Conservation (phyloP, 1,140 invertebrate species). For the Nasonia giraulti region DNA sequence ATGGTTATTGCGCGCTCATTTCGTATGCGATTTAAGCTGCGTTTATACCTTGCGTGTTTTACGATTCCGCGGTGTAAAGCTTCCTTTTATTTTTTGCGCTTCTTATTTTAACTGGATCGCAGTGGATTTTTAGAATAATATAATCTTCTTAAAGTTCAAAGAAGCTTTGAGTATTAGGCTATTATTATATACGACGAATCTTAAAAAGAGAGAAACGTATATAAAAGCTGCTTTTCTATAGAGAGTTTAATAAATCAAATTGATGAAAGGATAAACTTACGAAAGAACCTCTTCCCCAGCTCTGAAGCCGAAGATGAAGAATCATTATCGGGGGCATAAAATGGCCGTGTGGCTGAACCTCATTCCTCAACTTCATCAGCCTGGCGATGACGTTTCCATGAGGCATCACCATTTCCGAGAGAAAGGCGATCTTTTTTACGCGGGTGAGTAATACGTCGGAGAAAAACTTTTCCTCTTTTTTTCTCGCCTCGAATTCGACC, state of each 20-base stretch:
- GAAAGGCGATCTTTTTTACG: slow-evolving; percentile 82
- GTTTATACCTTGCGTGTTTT: no score
- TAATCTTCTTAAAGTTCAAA: no score
- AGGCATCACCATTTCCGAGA: slow-evolving; percentile 86
- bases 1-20: not conserved
- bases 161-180: no score
- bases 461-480: not conserved
- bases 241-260: slow-evolving; percentile 3
- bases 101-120: no score
- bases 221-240: not conserved
- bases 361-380: slow-evolving; percentile 89
- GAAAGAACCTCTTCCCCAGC: slow-evolving; percentile 70
- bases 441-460: slow-evolving; percentile 73
- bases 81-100: no score
- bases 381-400: slow-evolving; percentile 84
- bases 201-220: no score
- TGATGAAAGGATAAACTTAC: not conserved
- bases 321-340: slow-evolving; percentile 92
- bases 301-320: slow-evolving; percentile 82
- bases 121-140: no score
- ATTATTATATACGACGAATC: not conserved
- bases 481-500: slow-evolving; percentile 27
- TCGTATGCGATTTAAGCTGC: not conserved
- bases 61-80: no score
- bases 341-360: slow-evolving; percentile 94